phyloP scores from a whole-genome alignment of 2,888 invertebrate genomes.

The Tortricodes alternella region DNA sequence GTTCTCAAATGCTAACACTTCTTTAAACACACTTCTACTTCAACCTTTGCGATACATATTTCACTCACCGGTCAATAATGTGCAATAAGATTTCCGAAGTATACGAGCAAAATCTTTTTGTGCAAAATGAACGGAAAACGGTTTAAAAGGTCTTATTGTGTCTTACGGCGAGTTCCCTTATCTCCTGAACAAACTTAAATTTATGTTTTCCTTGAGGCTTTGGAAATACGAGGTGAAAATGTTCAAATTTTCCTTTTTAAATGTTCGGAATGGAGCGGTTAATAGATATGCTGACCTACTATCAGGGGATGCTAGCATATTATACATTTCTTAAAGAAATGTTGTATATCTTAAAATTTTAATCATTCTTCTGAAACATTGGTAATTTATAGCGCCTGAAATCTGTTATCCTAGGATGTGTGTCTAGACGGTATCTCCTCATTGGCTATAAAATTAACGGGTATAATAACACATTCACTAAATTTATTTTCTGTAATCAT shows the following conservation, averaged over 20 bases:
- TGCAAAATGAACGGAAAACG: slow-evolving; percentile 20
- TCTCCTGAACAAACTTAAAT: slow-evolving; percentile 25
- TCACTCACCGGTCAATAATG: slow-evolving; percentile 16
- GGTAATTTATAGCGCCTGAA: too few species aligned
- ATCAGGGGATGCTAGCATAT: not conserved
- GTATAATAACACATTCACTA: too few species aligned
- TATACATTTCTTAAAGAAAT: not conserved
- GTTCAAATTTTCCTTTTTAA: slow-evolving; percentile 14
- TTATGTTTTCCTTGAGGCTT: slow-evolving; percentile 29
- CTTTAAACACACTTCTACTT: too few species aligned
- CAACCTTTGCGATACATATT: not conserved
- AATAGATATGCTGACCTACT: not conserved
- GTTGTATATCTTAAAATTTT: too few species aligned
- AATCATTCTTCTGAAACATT: too few species aligned
- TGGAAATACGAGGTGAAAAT: slow-evolving; percentile 23
- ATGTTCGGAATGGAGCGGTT: not conserved
- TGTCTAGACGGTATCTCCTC: too few species aligned
- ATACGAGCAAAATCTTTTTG: slow-evolving; percentile 26
- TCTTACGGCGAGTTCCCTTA: slow-evolving; percentile 27
- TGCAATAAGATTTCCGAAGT: slow-evolving; percentile 15
- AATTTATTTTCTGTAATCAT: too few species aligned
- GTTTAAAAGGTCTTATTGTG: slow-evolving; percentile 31
- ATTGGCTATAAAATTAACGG: too few species aligned
- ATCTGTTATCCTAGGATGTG: too few species aligned
- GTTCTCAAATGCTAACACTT: not conserved